phyloP scores from a whole-genome alignment of 2,797 vertebrate species.

The Diceros bicornis region DNA sequence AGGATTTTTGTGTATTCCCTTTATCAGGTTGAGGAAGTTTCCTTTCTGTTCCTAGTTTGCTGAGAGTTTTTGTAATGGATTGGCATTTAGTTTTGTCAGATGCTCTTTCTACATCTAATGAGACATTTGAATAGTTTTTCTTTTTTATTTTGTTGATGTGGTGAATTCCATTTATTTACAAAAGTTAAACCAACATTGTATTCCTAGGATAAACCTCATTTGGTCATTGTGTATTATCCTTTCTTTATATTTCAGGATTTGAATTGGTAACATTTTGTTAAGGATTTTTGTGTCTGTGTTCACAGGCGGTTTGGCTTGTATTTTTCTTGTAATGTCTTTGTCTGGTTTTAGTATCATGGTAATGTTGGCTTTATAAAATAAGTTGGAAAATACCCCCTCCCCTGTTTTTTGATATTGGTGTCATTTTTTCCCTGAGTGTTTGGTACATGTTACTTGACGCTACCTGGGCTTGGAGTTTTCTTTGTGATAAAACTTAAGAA shows the following conservation, averaged over 20 bases:
- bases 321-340: background rate
- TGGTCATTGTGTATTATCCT: background rate
- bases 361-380: background rate
- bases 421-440: background rate
- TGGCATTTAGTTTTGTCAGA: background rate
- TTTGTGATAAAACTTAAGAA: background rate
- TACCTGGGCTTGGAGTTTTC: background rate
- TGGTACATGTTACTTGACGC: background rate
- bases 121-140: background rate
- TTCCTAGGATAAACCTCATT: background rate
- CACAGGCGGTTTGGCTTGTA: background rate
- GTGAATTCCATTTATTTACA: background rate
- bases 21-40: background rate
- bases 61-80: background rate
- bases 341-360: background rate
- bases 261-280: constrained; percentile 30
- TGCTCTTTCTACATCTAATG: background rate
- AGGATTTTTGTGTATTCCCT: background rate
- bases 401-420: background rate
- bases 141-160: background rate
- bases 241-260: background rate
- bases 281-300: background rate
- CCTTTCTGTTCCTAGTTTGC: background rate
- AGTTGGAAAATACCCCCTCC: background rate
- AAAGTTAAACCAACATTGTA: constrained; percentile 23